Percentiles rank a stretch among this genome's conserved stretches.
Evolutionary conservation across 1,140 invertebrate genomes (phyloP).

Genomic region (Drosophila varians): DNA sequence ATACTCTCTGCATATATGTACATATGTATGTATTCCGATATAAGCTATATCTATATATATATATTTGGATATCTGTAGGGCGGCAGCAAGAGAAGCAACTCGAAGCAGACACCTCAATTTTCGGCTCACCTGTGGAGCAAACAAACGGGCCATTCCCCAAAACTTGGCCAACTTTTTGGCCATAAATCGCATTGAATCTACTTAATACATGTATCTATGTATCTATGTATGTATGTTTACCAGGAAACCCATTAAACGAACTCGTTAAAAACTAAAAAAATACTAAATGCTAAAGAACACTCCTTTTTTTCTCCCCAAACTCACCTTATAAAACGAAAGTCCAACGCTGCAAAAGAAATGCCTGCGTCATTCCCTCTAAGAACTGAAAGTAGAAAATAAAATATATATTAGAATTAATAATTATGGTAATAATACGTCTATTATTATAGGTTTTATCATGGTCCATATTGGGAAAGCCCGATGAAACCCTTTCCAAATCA

Average conservation of each 20-base stretch:
- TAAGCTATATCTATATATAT: slow-evolving; percentile 10
- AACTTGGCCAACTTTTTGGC: neutral
- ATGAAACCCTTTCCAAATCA: no score
- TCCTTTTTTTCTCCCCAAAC: slow-evolving; percentile 9
- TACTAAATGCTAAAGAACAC: neutral
- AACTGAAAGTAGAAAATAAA: slow-evolving; percentile 55
- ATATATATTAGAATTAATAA: neutral
- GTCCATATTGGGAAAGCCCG: no score
- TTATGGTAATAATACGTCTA: neutral
- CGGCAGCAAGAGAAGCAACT: neutral
- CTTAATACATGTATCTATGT: no score
- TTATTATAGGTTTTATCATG: neutral
- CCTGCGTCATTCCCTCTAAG: slow-evolving; percentile 83
- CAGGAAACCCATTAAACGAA: neutral
- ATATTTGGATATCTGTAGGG: slow-evolving; percentile 3
- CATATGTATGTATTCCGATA: slow-evolving; percentile 3
- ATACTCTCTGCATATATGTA: no score
- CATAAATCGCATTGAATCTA: slow-evolving; percentile 15
- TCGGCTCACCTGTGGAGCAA: slow-evolving; percentile 17
- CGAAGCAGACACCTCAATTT: neutral
- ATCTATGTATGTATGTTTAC: no score
- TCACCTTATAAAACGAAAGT: slow-evolving; percentile 83
- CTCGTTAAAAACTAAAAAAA: neutral
- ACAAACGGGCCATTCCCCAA: neutral
- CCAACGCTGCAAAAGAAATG: slow-evolving; percentile 84